phyloP scores from a whole-genome alignment of 2,888 invertebrate species.

The Tetrapedia diversipes region DNA sequence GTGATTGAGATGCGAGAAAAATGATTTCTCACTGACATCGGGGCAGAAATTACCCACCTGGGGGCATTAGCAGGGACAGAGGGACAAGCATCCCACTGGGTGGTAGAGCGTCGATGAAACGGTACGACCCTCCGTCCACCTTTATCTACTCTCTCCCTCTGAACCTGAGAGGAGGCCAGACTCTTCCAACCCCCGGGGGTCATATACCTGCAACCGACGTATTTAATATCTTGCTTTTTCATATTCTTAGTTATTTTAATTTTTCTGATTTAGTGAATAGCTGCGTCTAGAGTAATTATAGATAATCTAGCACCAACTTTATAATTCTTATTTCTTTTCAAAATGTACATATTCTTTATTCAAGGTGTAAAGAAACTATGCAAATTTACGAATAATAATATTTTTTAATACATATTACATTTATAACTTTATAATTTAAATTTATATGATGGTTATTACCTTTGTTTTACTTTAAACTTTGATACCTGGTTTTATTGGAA shows the following conservation, averaged over 20 bases:
- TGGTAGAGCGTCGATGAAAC: slow-evolving; percentile 86
- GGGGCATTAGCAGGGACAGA: slow-evolving; percentile 82
- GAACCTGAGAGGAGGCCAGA: slow-evolving; percentile 80
- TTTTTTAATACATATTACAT: not conserved
- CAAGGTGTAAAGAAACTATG: not conserved
- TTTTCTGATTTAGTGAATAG: slow-evolving; percentile 54
- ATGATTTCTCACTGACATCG: slow-evolving; percentile 59
- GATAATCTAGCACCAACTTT: not conserved
- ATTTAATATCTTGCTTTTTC: slow-evolving; percentile 74
- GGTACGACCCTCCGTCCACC: slow-evolving; percentile 85
- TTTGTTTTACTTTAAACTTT: slow-evolving; percentile 5
- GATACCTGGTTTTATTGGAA: not conserved
- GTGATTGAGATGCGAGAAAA: slow-evolving; percentile 53
- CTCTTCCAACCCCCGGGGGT: slow-evolving; percentile 82
- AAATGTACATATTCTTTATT: not conserved
- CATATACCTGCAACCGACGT: slow-evolving; percentile 81
- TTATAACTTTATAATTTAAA: not conserved
- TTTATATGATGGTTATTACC: not conserved
- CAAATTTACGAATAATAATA: not conserved
- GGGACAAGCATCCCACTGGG: slow-evolving; percentile 80
- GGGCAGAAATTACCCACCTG: slow-evolving; percentile 83
- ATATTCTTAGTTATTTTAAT: slow-evolving; percentile 42
- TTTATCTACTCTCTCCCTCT: slow-evolving; percentile 82
- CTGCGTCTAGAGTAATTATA: slow-evolving; percentile 46
- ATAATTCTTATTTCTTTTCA: not conserved